Conservation (phyloP, 2,797 vertebrate genomes). For the Anabas testudineus region DNA sequence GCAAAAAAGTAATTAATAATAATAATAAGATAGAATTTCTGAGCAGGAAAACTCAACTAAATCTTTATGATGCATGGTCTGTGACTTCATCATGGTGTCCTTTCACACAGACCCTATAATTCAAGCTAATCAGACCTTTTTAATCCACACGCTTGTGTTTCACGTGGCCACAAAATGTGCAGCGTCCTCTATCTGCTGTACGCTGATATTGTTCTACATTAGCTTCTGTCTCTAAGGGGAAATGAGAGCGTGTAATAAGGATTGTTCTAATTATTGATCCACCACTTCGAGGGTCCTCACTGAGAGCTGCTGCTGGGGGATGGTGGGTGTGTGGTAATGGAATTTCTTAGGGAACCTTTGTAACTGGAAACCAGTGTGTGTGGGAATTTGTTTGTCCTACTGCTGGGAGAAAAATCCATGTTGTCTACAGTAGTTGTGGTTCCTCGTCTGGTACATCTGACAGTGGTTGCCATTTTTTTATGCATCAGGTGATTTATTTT, state of each 20-base stretch:
- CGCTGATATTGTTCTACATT: constrained; percentile 70
- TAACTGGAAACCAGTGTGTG: constrained; percentile 58
- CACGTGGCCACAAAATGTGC: constrained; percentile 45
- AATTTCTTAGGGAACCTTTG: constrained; percentile 55
- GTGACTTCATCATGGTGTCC: neutral
- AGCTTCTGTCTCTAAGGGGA: constrained; percentile 69
- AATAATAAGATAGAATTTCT: no score
- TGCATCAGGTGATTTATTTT: constrained; percentile 37
- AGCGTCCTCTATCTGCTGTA: constrained; percentile 39
- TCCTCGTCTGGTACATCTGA: constrained; percentile 16
- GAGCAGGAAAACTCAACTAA: neutral
- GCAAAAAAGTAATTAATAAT: no score
- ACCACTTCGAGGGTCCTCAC: constrained; percentile 72
- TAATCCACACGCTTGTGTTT: constrained; percentile 17
- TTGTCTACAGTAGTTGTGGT: constrained; percentile 32
- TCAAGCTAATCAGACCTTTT: constrained; percentile 12
- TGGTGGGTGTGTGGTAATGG: constrained; percentile 42
- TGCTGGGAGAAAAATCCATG: constrained; percentile 33
- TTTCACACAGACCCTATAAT: neutral
- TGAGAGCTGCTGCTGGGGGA: constrained; percentile 38
- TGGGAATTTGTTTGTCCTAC: constrained; percentile 59
- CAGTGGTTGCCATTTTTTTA: constrained; percentile 2
- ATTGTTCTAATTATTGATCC: constrained; percentile 83
- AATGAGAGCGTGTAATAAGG: constrained; percentile 77
- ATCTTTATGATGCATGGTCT: neutral